These are phyloP conservation scores for Ginglymostoma cirratum DNA, from an alignment of 2,113 vertebrate genomes.

Conservation along the genomic window DNA sequence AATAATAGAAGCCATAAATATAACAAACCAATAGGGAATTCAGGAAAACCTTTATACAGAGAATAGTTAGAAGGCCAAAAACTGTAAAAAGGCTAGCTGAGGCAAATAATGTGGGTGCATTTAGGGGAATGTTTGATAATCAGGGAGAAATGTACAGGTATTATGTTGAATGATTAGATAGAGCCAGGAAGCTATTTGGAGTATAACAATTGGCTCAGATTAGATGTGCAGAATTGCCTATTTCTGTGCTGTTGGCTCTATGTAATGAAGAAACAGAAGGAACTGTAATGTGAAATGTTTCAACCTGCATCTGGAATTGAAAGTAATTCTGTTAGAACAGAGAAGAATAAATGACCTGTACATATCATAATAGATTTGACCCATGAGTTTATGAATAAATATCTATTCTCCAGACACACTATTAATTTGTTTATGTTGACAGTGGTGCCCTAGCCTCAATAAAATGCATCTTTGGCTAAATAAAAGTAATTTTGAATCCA, in stretches of 20 bases:
- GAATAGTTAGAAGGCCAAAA: neutral
- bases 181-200: neutral
- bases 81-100: neutral
- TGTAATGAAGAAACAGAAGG: neutral
- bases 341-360: neutral
- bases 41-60: neutral
- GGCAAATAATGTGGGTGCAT: neutral
- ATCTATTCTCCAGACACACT: neutral
- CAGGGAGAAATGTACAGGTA: neutral
- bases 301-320: neutral
- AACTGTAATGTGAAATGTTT: neutral
- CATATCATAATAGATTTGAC: neutral
- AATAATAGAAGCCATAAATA: neutral
- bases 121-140: neutral
- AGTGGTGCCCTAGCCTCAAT: neutral
- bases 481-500: neutral
- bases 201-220: neutral
- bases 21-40: neutral
- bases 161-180: neutral
- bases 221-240: neutral
- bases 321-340: neutral
- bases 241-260: neutral
- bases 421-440: neutral
- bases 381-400: neutral
- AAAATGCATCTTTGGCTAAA: neutral